Base-by-base conservation (phyloP, 2,888 invertebrate species). In the Agriopis aurantiaria region DNA sequence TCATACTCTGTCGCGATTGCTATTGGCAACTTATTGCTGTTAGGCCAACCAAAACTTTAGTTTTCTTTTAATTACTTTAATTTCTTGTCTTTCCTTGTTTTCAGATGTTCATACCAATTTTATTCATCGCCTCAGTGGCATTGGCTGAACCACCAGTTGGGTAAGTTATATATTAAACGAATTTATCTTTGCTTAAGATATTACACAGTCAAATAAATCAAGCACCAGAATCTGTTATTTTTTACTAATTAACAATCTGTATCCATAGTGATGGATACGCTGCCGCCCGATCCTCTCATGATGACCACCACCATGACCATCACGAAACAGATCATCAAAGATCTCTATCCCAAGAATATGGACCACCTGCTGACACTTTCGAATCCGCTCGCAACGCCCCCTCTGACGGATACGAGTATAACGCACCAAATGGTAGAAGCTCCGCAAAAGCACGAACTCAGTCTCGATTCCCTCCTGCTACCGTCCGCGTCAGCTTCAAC, bases 141-240 rank as follows among this genome's bases (percentile, higher is more conserved):
- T 6, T 85, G 11, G 92, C 91, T 0, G 92, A 92, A 75, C 91
- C 92, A 57, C 92, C 92, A 0, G 85, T 92, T 2, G 67, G 68
- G 76, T 76, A 71, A 67, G 74, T 68, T 9, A 9, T n/a, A 8
- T n/a, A 43, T n/a, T 33, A 33, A 33, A 33, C 33, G 3, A 33
- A 33, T 33, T 33, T 33, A 33, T 33, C 5, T 33, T 5, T 33
- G 5, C 33, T 33, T 3, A n/a, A 17, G 7, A 52, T 52, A 23
- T 17, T 52, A 3, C 33, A 33, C 33, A 33, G 5, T 33, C 3
- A 33, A 33, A 33, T 33, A 33, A 33, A 33, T 33, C 33, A 33
- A 33, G 4, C 33, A 33, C 33, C 4, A 4, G 33, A 33, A 33
- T 33, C 3, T 33, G 33, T 33, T 33, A 33, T 33, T 1, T 14